Base-by-base conservation (phyloP, 1,140 invertebrate genomes). In the Latrodectus geometricus region DNA sequence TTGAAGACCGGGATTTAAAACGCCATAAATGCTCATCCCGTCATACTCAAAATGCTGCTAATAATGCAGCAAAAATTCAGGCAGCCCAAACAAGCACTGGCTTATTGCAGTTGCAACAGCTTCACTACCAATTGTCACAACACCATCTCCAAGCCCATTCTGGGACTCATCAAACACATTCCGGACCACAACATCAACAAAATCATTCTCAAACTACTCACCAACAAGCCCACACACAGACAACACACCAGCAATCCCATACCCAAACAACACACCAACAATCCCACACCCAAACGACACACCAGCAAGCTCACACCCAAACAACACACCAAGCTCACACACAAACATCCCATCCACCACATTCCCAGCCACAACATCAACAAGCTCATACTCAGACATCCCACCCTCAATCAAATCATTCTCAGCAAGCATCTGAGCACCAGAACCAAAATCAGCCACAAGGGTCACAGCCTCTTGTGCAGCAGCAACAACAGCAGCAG, bases 21-120 rank as follows among this genome's bases (percentile, higher is more conserved):
- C 52, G 82, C 20, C 88, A 88, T 56, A 88, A 88, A n/a, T 88
- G 88, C 50, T 88, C 88, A 48, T 88, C 88, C 35, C 70, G 88
- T 11, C 87, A 88, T 72, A 54, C 77, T 35, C 87, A 88, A n/a
- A 88, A 88, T 68, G 78, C 87, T n/a, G 83, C 66, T 23, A 86
- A 78, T 61, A 73, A 49, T 52, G 82, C 73, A 17, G 68, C 75
- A 23, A 86, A 87, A 66, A 49, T 87, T 21, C 85, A 87, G 50
- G 85, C 66, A n/a, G 74, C 83, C 9, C 77, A 86, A 61, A 86
- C 85, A 11, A 80, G 54, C 35, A 74, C 85, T 52, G 77, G 77
- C 52, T 35, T 87, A 12, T 69, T 87, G 14, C 85, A 87, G 23
- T 21, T 87, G 17, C 85, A 87, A 56, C 85, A 87, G 48, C 77